phyloP scores from a whole-genome alignment of 2,888 invertebrate genomes.

The Bellardia pandia region DNA sequence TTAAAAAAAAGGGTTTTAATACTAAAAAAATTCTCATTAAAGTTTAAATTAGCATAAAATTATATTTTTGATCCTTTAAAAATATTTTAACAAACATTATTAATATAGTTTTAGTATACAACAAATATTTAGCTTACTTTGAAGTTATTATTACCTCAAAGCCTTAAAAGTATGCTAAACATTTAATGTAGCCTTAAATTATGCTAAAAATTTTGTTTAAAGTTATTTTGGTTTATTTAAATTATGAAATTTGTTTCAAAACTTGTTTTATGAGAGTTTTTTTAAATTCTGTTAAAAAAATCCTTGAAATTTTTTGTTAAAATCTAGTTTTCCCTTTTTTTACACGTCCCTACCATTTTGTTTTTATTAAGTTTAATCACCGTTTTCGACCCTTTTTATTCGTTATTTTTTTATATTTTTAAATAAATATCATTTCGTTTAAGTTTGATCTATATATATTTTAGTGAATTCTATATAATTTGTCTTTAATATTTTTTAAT shows the following conservation, averaged over 20 bases:
- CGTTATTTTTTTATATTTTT: conserved; percentile 46
- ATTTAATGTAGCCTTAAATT: too few relatives aligned
- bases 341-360: conserved; percentile 1
- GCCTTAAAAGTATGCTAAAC: background rate
- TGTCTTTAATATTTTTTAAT: conserved; percentile 30
- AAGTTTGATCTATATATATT: conserved; percentile 52
- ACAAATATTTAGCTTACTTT: background rate
- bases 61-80: too few relatives aligned
- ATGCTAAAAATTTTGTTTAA: too few relatives aligned
- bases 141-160: background rate
- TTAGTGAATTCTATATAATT: conserved; percentile 35
- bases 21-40: conserved; percentile 3
- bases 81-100: too few relatives aligned
- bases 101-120: too few relatives aligned
- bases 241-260: too few relatives aligned
- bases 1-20: background rate
- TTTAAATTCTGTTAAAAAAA: background rate
- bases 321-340: background rate
- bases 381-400: conserved; percentile 22
- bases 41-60: too few relatives aligned
- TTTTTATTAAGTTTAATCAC: conserved; percentile 59
- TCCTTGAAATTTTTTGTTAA: background rate
- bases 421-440: conserved; percentile 51
- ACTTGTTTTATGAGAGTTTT: conserved; percentile 17
- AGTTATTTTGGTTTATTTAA: too few relatives aligned